These are phyloP conservation scores for Eutolmus rufibarbis DNA, from an alignment of 2,888 invertebrate genomes.

Conservation along the genomic window DNA sequence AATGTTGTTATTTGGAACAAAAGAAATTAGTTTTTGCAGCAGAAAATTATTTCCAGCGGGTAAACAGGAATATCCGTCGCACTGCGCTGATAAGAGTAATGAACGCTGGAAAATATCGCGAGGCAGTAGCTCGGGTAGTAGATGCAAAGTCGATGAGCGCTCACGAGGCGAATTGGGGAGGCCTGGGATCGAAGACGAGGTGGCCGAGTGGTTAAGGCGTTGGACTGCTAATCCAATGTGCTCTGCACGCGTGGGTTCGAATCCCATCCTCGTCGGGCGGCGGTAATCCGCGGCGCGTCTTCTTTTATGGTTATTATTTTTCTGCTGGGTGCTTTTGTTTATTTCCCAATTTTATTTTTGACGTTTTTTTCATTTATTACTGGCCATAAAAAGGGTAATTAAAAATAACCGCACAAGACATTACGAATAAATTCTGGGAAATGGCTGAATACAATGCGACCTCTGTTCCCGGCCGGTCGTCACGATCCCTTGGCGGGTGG, in stretches of 20 bases:
- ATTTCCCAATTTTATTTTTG: not conserved
- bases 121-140: not conserved
- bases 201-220: constrained; percentile 89
- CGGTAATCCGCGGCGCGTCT: not conserved
- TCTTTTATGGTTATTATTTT: not conserved
- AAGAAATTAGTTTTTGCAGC: not conserved
- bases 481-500: constrained; percentile 50
- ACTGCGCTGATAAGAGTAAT: not conserved
- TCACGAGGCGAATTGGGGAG: not conserved
- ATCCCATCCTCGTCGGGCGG: constrained; percentile 77
- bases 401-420: constrained; percentile 59
- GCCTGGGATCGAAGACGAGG: constrained; percentile 67
- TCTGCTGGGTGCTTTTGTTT: not conserved
- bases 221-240: constrained; percentile 89
- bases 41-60: not conserved
- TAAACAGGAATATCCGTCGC: not conserved
- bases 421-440: constrained; percentile 63
- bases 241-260: constrained; percentile 89
- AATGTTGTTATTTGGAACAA: not conserved
- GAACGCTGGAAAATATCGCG: not conserved
- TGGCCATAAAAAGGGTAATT: constrained; percentile 61
- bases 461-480: constrained; percentile 53
- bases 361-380: not conserved
- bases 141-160: not conserved
- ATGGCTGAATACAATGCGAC: constrained; percentile 58